Conservation (phyloP, 2,113 vertebrate species). For the Festucalex cinctus region DNA sequence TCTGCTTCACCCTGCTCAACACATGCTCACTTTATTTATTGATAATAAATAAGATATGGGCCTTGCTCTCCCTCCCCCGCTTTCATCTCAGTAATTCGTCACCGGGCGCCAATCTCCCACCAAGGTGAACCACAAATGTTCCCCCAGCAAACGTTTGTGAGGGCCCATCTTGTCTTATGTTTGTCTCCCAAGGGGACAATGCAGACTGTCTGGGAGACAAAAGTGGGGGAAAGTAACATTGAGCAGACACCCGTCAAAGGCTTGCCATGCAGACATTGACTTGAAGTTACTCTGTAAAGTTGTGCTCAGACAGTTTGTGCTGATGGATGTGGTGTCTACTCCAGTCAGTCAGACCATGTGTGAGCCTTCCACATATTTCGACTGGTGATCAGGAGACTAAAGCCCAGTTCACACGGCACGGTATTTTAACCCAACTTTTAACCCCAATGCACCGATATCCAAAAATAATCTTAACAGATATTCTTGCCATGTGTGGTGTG, state of each 20-base stretch:
- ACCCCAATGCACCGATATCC: no score
- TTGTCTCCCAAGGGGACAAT: slow-evolving; percentile 13
- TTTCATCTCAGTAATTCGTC: slow-evolving; percentile 39
- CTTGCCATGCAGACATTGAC: not conserved
- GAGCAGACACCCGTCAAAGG: not conserved
- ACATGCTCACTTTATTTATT: slow-evolving; percentile 56
- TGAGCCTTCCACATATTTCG: not conserved
- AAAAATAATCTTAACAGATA: no score
- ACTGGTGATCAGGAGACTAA: not conserved
- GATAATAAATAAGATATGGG: slow-evolving; percentile 40
- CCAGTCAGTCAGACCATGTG: not conserved
- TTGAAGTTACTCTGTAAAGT: not conserved
- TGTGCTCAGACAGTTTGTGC: not conserved
- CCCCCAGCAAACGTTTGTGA: not conserved
- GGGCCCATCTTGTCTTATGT: slow-evolving; percentile 4
- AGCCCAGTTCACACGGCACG: no score
- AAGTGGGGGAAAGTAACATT: slow-evolving; percentile 2
- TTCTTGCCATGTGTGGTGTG: no score
- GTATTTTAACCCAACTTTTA: no score
- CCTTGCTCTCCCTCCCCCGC: slow-evolving; percentile 15
- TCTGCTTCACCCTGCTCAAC: slow-evolving; percentile 40
- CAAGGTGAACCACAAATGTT: slow-evolving; percentile 34
- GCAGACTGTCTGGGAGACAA: slow-evolving; percentile 8
- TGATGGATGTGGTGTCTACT: not conserved
- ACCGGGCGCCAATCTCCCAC: slow-evolving; percentile 35